These are phyloP conservation scores for Nerophis ophidion DNA, from an alignment of 2,113 vertebrate genomes.

Conservation along the genomic window DNA sequence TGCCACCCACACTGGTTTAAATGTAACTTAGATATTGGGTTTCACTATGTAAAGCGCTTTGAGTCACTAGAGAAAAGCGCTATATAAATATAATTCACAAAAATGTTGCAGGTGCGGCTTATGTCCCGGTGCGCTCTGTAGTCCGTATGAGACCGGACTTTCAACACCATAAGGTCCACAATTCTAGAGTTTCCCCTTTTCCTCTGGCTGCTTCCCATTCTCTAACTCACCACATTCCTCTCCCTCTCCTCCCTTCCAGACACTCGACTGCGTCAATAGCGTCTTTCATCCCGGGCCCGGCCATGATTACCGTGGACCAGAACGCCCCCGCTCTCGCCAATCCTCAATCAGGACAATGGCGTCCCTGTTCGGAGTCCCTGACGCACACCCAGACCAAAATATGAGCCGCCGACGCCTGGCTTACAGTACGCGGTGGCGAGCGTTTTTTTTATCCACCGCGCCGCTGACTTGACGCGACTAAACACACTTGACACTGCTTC, in stretches of 20 bases:
- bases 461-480: conserved; percentile 7
- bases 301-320: conserved; percentile 59
- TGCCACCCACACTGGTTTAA: no score
- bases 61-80: no score
- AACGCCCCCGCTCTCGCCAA: conserved; percentile 50
- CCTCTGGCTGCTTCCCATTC: conserved; percentile 26
- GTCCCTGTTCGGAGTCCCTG: conserved; percentile 43
- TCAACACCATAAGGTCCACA: conserved; percentile 25
- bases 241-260: conserved; percentile 20
- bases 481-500: conserved; percentile 1
- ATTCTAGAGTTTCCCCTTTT: conserved; percentile 33
- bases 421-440: conserved; percentile 17
- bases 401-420: conserved; percentile 18
- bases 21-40: no score
- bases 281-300: conserved; percentile 59
- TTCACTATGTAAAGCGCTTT: no score
- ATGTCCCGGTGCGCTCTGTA: no score
- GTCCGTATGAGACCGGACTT: no score
- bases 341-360: conserved; percentile 55
- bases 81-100: no score
- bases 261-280: conserved; percentile 57
- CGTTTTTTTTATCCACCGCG: conserved; percentile 16
- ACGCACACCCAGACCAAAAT: conserved; percentile 16
- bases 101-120: no score
- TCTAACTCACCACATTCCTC: conserved; percentile 31